Evolutionary conservation across 2,888 invertebrate species (phyloP), one percentile per base, ranked within the genome.

Genomic region (Rotaria sp.): DNA sequence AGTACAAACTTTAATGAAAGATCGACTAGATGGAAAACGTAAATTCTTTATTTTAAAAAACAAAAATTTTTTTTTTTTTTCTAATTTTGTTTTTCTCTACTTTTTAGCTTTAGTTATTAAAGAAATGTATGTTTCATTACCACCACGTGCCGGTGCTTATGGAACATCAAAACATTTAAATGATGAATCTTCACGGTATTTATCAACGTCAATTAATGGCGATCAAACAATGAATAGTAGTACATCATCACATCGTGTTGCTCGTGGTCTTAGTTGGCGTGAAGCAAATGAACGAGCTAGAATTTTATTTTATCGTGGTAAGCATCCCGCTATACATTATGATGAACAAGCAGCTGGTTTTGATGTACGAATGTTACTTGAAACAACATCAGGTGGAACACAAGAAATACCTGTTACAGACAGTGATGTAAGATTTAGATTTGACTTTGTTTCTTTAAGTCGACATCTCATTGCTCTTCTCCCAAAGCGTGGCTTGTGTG

Each of bases 281-380:
- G 87, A 87, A 57, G 87, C 87, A 0, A 87, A 87, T 55, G 87
- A 87, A 59, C 55, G 87, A 41, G 87, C 87, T 45, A 50, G 87
- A 84, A 87, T 87, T n/a, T 30, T 87, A 26, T 87, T 87, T 52
- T 87, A 87, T 55, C 85, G 85, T 45, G 87, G 87, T 15, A 85
- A 84, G 38, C 52, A 55, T 52, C 87, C 87, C 55, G 74, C 85
- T 10, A 85, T 87, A 45, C 87, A 85, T 45, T 87, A 87, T n/a
- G 85, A 87, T 67, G 87, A 87, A 50, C 84, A 85, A 55, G 48
- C 74, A 24, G 85, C 80, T 75, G 85, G 85, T 35, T 87, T 87
- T 55, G 80, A 85, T 26, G 85, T 87, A 15, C 84, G 85, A 5
- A 87, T 85, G 84, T 30, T 87, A 21, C n/a, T 80, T 10, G 75